Percentiles rank a stretch among this genome's conserved stretches.
phyloP scores from a whole-genome alignment of 2,888 invertebrate genomes.

The Tinea pellionella region DNA sequence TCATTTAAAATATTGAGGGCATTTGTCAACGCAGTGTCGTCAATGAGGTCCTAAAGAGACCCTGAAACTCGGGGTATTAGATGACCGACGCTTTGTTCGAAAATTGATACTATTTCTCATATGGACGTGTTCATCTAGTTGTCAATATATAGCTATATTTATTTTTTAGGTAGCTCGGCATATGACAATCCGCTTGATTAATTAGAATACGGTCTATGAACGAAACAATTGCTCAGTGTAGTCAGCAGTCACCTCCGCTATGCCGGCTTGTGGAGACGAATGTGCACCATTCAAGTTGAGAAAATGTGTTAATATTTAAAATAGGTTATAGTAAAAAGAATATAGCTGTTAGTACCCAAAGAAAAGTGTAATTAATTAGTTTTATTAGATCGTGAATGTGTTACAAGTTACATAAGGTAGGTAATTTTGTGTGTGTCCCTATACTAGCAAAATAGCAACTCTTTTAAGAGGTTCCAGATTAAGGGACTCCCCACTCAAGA shows the following conservation, averaged over 20 bases:
- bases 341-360: too few species aligned
- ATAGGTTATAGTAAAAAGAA: too few species aligned
- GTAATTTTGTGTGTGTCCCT: not conserved
- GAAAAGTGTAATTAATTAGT: not conserved
- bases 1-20: slow-evolving; percentile 10
- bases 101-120: slow-evolving; percentile 12
- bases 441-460: not conserved
- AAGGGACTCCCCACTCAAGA: slow-evolving; percentile 5
- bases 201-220: too few species aligned
- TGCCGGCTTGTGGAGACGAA: too few species aligned
- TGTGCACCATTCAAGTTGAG: too few species aligned
- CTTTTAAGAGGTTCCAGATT: slow-evolving; percentile 4
- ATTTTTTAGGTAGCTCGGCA: too few species aligned
- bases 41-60: slow-evolving; percentile 11
- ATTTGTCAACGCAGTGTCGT: slow-evolving; percentile 8
- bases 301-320: too few species aligned
- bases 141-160: not conserved
- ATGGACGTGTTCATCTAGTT: not conserved
- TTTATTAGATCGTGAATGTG: not conserved
- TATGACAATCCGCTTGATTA: too few species aligned
- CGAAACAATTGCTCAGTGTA: too few species aligned
- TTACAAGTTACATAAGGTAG: not conserved
- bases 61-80: not conserved
- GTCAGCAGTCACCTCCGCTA: too few species aligned
- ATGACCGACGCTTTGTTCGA: not conserved